Evolutionary conservation across 1,140 invertebrate genomes (phyloP).

Genomic region (Drosophila triauraria): DNA sequence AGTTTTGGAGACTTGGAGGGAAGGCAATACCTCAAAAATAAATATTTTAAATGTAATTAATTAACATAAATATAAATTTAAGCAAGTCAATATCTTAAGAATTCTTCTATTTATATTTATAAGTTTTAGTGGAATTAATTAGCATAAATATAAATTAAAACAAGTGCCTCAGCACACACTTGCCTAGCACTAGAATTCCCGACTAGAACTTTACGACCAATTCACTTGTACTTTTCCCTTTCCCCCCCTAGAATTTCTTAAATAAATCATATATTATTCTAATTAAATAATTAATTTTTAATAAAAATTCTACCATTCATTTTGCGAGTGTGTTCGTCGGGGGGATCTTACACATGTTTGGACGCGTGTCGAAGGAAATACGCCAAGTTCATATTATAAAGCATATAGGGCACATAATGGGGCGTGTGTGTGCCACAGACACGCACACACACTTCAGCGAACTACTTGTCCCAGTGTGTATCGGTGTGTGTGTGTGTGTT

Average conservation of each 20-base stretch:
- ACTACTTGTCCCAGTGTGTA: conserved; percentile 64
- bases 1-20: no score
- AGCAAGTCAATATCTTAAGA: no score
- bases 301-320: not conserved
- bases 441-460: conserved; percentile 52
- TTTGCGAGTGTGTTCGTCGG: conserved; percentile 7
- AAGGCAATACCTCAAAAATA: no score
- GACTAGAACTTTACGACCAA: not conserved
- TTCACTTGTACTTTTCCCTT: no score
- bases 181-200: no score
- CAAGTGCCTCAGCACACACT: no score
- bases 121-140: no score
- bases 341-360: conserved; percentile 51
- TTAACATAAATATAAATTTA: no score
- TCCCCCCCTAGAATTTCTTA: no score
- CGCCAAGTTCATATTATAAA: conserved; percentile 62
- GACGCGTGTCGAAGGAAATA: conserved; percentile 28
- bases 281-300: not conserved
- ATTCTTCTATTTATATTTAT: no score
- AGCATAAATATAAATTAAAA: not conserved
- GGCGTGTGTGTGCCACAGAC: conserved; percentile 69
- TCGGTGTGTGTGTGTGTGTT: conserved; percentile 39
- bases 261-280: no score
- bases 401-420: conserved; percentile 70
- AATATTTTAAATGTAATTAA: no score